These are phyloP conservation scores for Craterocephalus amniculus DNA, from an alignment of 2,797 vertebrate genomes.

Conservation along the genomic window DNA sequence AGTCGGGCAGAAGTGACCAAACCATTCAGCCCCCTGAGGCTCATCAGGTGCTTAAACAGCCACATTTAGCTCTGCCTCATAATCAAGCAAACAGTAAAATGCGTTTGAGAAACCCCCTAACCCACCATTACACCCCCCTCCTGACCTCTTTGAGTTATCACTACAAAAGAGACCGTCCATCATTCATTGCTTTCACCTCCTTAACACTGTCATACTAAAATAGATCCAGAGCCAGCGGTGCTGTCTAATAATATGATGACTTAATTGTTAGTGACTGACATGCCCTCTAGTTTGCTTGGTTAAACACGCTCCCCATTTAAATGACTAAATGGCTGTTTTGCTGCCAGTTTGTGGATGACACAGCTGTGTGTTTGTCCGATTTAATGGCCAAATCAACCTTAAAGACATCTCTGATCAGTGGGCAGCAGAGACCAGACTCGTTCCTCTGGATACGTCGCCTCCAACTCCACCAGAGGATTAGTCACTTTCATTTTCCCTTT, in stretches of 20 bases:
- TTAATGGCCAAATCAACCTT: constrained; percentile 44
- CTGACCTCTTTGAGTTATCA: constrained; percentile 35
- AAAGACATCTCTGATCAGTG: constrained; percentile 28
- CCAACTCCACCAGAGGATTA: constrained; percentile 42
- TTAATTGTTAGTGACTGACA: constrained; percentile 67
- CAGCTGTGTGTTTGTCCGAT: constrained; percentile 57
- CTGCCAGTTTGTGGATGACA: constrained; percentile 50
- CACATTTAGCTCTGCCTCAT: constrained; percentile 64
- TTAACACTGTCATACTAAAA: constrained; percentile 25
- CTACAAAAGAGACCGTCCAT: constrained; percentile 41
- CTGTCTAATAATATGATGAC: constrained; percentile 36
- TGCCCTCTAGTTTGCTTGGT: constrained; percentile 60
- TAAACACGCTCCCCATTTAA: constrained; percentile 58
- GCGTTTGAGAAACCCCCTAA: constrained; percentile 49
- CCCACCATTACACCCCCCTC: constrained; percentile 22
- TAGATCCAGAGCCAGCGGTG: constrained; percentile 27
- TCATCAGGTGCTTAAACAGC: constrained; percentile 74
- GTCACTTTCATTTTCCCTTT: constrained; percentile 47
- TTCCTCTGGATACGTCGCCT: constrained; percentile 18
- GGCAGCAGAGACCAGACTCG: constrained; percentile 14
- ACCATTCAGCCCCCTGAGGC: constrained; percentile 38
- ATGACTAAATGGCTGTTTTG: constrained; percentile 65
- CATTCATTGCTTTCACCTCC: constrained; percentile 29
- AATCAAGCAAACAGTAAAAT: constrained; percentile 82
- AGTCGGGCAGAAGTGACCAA: constrained; percentile 14